Conservation (phyloP, 1,140 invertebrate genomes). For the Bombus superbus region DNA sequence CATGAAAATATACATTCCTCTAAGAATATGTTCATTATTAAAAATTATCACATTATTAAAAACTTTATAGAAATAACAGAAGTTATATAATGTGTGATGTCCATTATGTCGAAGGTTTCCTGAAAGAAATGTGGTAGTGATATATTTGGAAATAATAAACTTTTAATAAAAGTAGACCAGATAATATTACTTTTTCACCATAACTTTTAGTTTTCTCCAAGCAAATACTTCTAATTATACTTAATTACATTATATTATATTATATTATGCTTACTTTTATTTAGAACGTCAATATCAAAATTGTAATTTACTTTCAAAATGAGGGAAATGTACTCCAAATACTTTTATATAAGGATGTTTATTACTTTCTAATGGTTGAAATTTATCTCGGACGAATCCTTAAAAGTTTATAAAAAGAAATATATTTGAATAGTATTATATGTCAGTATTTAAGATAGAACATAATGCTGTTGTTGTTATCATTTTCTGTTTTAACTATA, state of each 20-base stretch:
- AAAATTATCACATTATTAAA: not conserved
- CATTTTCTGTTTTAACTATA: not conserved
- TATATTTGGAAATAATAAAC: constrained; percentile 7
- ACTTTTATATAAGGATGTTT: not conserved
- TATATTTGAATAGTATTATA: not conserved
- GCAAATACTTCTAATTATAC: not conserved
- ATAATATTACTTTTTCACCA: not conserved
- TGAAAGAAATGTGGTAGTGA: constrained; percentile 23
- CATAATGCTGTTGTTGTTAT: not conserved
- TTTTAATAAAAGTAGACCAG: not conserved
- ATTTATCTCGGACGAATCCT: not conserved
- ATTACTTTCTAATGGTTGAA: not conserved
- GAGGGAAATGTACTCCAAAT: not conserved
- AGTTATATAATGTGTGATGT: constrained; percentile 8
- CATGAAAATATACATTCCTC: not conserved
- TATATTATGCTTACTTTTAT: not conserved
- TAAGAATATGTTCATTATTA: too few relatives aligned
- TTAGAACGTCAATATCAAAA: not conserved
- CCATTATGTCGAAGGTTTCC: constrained; percentile 21
- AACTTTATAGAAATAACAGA: constrained; percentile 4
- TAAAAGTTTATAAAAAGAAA: too few relatives aligned
- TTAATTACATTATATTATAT: not conserved
- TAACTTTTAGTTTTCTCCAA: not conserved
- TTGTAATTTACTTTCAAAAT: not conserved
- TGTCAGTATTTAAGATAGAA: not conserved